Conservation (phyloP, 2,113 vertebrate species). For the Tupaia tana region DNA sequence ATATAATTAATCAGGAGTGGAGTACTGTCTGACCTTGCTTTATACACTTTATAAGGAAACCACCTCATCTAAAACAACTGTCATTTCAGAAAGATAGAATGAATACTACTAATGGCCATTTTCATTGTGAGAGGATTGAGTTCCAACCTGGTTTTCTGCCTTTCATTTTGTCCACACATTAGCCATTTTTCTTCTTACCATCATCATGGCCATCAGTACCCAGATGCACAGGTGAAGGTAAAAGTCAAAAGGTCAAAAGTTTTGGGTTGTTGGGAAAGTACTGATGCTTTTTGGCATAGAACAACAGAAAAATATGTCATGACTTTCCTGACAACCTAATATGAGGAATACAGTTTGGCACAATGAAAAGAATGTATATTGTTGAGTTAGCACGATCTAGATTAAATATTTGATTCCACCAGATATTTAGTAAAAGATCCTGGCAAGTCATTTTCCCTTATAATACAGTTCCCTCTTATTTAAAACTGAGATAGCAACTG, state of each 20-base stretch:
- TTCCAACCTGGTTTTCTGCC: neutral
- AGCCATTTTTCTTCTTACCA: neutral
- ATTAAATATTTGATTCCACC: neutral
- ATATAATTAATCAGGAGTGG: constrained; percentile 77
- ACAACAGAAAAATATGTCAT: too few relatives aligned
- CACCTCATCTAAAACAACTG: constrained; percentile 73
- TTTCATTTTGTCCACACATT: neutral
- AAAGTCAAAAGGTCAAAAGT: neutral
- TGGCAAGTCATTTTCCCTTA: neutral
- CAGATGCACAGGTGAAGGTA: neutral
- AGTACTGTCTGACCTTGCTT: constrained; percentile 73
- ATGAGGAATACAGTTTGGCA: neutral
- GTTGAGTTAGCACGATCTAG: neutral
- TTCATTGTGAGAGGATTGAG: neutral
- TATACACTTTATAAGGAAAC: constrained; percentile 56
- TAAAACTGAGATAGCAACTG: neutral
- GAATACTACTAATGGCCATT: neutral
- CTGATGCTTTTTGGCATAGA: too few relatives aligned
- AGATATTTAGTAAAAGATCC: neutral
- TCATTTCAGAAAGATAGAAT: constrained; percentile 73
- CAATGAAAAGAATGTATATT: neutral
- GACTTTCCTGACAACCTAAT: too few relatives aligned
- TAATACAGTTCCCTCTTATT: neutral
- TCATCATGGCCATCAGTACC: neutral
- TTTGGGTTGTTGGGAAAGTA: too few relatives aligned